Evolutionary conservation across 1,140 invertebrate species (phyloP).

Genomic region (Lepidurus apus): DNA sequence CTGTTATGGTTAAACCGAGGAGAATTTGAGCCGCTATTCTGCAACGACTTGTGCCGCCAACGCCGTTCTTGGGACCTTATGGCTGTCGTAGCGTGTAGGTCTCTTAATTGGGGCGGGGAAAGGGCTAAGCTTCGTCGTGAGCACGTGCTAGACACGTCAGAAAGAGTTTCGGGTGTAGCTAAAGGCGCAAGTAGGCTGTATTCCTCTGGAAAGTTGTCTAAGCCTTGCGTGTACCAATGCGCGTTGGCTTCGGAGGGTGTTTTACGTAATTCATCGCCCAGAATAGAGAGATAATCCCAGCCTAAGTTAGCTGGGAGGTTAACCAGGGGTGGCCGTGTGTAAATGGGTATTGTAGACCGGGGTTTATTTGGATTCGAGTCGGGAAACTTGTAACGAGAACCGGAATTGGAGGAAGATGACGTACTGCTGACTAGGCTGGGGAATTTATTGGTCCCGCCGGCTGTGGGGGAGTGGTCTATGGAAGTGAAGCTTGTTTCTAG

Average conservation of each 20-base stretch:
- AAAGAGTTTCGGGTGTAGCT: constrained; percentile 77
- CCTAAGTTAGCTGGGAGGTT: constrained; percentile 38
- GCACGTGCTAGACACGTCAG: constrained; percentile 61
- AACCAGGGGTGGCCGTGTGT: constrained; percentile 35
- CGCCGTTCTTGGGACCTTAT: constrained; percentile 32
- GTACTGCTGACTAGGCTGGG: constrained; percentile 5
- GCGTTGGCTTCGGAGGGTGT: constrained; percentile 12
- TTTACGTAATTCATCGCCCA: constrained; percentile 24
- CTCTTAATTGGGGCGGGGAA: constrained; percentile 34
- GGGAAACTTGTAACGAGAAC: not conserved
- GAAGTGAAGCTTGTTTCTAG: constrained; percentile 72
- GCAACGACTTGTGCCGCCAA: constrained; percentile 34
- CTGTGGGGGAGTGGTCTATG: constrained; percentile 50
- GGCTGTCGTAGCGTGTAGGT: constrained; percentile 32
- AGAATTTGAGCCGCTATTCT: constrained; percentile 37
- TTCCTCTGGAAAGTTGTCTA: constrained; percentile 54
- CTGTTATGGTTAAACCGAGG: constrained; percentile 34
- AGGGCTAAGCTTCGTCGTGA: constrained; percentile 41
- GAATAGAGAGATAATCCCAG: constrained; percentile 24
- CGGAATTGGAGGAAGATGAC: not conserved
- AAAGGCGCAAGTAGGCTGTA: constrained; percentile 62
- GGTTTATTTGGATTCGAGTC: not conserved
- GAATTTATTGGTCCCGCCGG: constrained; percentile 38
- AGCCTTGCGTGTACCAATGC: constrained; percentile 31
- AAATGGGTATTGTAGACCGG: not conserved